Conservation (phyloP, 2,888 invertebrate genomes). For the Zonitis immaculata region DNA sequence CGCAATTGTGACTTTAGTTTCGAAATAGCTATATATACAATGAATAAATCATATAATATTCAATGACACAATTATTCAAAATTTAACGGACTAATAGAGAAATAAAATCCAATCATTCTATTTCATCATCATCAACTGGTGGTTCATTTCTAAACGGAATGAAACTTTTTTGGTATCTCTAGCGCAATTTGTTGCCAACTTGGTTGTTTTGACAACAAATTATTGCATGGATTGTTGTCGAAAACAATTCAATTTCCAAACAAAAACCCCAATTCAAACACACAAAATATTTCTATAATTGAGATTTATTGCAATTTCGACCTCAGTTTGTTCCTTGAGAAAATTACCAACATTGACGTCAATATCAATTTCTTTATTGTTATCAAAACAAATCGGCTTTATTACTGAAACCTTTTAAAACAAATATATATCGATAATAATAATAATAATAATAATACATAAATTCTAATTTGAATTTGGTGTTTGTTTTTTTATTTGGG, state of each 20-base stretch:
- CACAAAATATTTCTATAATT: too few relatives aligned
- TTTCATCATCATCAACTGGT: background rate
- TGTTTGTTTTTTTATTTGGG: background rate
- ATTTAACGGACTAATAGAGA: background rate
- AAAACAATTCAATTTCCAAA: too few relatives aligned
- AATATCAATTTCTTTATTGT: background rate
- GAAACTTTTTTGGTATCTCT: too few relatives aligned
- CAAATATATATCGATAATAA: background rate
- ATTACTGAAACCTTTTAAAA: background rate
- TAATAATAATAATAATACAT: too few relatives aligned
- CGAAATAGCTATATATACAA: background rate
- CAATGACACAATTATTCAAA: background rate
- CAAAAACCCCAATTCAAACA: too few relatives aligned
- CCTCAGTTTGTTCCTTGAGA: background rate
- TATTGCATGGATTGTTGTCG: too few relatives aligned
- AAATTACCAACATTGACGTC: background rate
- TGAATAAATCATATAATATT: background rate
- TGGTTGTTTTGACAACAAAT: too few relatives aligned
- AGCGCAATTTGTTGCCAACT: too few relatives aligned
- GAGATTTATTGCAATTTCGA: too few relatives aligned
- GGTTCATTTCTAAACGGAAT: too few relatives aligned
- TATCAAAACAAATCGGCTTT: background rate
- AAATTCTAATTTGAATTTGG: background rate
- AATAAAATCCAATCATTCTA: background rate
- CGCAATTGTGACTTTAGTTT: constrained; percentile 10